Conservation (phyloP, 2,797 vertebrate genomes). For the Trachurus trachurus region DNA sequence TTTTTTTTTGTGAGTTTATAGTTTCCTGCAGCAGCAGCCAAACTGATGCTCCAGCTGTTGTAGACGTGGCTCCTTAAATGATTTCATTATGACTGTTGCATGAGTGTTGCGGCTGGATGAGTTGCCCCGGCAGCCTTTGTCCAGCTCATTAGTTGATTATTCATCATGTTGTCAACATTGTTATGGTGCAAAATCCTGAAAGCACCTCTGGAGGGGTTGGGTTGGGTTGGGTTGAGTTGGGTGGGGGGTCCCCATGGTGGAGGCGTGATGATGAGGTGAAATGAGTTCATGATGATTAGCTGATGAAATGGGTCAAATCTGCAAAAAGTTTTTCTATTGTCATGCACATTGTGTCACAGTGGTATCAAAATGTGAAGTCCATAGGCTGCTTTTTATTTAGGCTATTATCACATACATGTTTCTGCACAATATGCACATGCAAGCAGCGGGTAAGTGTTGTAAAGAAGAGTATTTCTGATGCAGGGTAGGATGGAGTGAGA, state of each 20-base stretch:
- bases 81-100: constrained; percentile 35
- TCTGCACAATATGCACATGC: no score
- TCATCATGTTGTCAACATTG: neutral
- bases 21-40: constrained; percentile 51
- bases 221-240: no score
- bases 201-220: neutral
- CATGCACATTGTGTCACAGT: no score
- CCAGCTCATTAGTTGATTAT: neutral
- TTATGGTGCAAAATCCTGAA: neutral
- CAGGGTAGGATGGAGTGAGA: no score
- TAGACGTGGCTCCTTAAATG: constrained; percentile 75
- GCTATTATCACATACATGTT: no score
- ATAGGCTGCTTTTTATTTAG: no score
- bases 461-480: neutral
- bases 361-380: no score
- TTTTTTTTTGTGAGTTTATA: neutral
- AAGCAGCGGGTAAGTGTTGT: neutral
- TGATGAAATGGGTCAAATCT: neutral
- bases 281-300: neutral
- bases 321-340: neutral
- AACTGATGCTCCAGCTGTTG: constrained; percentile 70
- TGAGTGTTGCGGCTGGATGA: constrained; percentile 6
- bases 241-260: neutral
- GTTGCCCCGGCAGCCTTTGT: neutral
- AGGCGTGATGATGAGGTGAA: neutral